Conservation (phyloP, 2,888 invertebrate species). For the Protonemura montana region DNA sequence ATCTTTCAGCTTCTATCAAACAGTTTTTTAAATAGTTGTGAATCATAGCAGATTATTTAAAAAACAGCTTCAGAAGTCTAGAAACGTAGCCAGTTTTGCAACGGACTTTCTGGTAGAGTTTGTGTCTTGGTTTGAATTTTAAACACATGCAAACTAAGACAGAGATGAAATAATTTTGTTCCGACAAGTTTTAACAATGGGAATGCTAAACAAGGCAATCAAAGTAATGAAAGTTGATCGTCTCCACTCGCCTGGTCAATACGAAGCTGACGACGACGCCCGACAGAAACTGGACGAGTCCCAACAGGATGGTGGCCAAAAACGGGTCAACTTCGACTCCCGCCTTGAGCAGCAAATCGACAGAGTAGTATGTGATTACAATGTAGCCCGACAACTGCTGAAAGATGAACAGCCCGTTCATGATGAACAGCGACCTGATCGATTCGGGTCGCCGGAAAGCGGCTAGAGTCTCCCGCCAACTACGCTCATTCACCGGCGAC, state of each 20-base stretch:
- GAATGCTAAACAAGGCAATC: not conserved
- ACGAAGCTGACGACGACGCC: slow-evolving; percentile 60
- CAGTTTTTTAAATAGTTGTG: no score
- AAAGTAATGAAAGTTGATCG: not conserved
- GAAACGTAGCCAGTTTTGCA: no score
- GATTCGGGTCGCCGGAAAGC: slow-evolving; percentile 57
- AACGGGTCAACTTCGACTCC: slow-evolving; percentile 62
- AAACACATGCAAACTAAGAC: no score
- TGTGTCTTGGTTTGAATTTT: no score
- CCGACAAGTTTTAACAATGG: not conserved
- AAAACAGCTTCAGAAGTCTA: no score
- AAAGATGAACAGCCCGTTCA: slow-evolving; percentile 64
- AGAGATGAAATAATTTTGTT: not conserved
- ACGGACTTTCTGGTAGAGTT: no score
- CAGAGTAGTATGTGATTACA: slow-evolving; percentile 66
- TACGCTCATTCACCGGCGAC: not conserved
- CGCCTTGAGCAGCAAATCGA: slow-evolving; percentile 61
- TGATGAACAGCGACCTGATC: slow-evolving; percentile 61
- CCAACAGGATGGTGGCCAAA: slow-evolving; percentile 62
- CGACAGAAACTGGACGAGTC: slow-evolving; percentile 60
- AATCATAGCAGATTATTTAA: no score
- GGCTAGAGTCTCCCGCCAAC: not conserved
- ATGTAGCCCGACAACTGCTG: slow-evolving; percentile 67
- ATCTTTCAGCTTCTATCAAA: no score
- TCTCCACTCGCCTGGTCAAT: slow-evolving; percentile 58